These are phyloP conservation scores for Mus minutoides DNA, from an alignment of 2,797 vertebrate species.

Conservation along the genomic window DNA sequence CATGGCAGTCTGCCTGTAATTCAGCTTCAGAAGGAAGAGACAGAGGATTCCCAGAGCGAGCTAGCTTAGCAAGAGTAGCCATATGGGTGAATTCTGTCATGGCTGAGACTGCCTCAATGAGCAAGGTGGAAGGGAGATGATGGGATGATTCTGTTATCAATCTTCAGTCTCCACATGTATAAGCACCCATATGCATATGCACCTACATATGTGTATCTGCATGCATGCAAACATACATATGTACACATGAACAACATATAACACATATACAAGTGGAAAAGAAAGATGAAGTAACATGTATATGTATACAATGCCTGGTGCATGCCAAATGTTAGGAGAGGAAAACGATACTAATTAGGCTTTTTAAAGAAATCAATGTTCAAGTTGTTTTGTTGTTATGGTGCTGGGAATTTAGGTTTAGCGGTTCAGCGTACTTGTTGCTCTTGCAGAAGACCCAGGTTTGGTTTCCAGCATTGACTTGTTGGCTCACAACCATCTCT, in stretches of 20 bases:
- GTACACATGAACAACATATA: not conserved
- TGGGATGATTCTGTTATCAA: not conserved
- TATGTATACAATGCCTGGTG: not conserved
- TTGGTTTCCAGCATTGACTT: not conserved
- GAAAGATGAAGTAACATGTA: conserved; percentile 9
- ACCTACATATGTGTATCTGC: too few relatives aligned
- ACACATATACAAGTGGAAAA: not conserved
- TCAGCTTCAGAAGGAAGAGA: not conserved
- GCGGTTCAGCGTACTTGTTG: not conserved
- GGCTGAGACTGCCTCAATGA: not conserved
- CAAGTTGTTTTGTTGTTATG: not conserved
- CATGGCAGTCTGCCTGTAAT: not conserved
- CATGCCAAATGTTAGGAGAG: not conserved
- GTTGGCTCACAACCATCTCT: not conserved
- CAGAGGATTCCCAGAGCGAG: not conserved
- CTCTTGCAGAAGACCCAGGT: not conserved
- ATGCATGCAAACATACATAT: not conserved
- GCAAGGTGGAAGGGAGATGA: not conserved
- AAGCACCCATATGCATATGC: not conserved
- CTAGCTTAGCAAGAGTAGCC: not conserved
- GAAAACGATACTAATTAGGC: not conserved
- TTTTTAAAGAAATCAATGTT: conserved; percentile 59
- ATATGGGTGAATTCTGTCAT: not conserved
- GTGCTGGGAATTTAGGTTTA: not conserved
- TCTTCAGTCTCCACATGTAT: not conserved